Evolutionary conservation across 2,113 vertebrate genomes (phyloP), one percentile per base, ranked within the genome.

Genomic region (Bombycilla garrulus): DNA sequence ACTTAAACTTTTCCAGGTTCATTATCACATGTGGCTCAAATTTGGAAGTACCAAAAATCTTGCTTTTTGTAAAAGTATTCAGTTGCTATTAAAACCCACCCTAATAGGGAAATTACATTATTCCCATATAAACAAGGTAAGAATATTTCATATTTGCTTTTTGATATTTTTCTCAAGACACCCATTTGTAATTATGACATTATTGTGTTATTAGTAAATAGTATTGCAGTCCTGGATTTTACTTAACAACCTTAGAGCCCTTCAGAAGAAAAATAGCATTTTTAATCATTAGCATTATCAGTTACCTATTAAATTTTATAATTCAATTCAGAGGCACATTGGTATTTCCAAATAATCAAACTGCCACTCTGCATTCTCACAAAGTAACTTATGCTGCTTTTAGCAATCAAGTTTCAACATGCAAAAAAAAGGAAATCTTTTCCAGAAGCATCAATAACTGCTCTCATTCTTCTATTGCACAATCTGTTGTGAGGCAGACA

Each of bases 401-500:
- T 53, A 86, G 72, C 60, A 88, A 88, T 81, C 38, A 24, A 81
- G 19, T 56, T 61, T 88, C 80, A 93, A 86, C 67, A 62, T 70
- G 67, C 15, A 80, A 42, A 74, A 50, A 50, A 86, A 25, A 26
- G 12, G 8, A 38, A 83, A 71, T 83, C 47, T 91, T 86, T 91
- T 96, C 91, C 72, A 96, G 88, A 93, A 96, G 86, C 81, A 81
- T 88, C 72, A 92, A 84, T 92, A 92, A 79, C 84, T 90, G 67
- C 82, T 92, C 76, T 93, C 92, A 87, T 67, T 86, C 86, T 95
- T 92, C 69, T 88, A 86, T 21, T 89, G 81, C 91, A 97, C 91
- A 93, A 89, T 95, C 91, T 95, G 91, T 92, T 89, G 70, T 71
- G 62, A 94, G 83, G 86, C 88, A 93, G 88, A 74, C 83, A 81